Evolutionary conservation across 2,113 vertebrate species (phyloP).

Genomic region (Oceanodroma tethys): DNA sequence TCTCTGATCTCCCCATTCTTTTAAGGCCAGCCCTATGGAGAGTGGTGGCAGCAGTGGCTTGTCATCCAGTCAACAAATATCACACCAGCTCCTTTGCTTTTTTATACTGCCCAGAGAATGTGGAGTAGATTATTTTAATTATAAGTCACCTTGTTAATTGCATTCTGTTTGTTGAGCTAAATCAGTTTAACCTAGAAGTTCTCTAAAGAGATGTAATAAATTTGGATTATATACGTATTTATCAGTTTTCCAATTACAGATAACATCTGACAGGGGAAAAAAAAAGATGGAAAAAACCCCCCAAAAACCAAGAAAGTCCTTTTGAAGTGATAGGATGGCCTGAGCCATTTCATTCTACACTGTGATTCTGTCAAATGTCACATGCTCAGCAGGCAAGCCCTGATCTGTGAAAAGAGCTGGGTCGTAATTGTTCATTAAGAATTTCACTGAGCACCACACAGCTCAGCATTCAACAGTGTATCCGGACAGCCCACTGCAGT

Average conservation of each 20-base stretch:
- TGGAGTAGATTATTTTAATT: neutral
- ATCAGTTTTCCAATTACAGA: neutral
- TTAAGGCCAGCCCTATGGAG: constrained; percentile 40
- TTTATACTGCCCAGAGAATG: neutral
- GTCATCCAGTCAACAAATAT: constrained; percentile 12
- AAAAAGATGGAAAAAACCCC: rapidly evolving
- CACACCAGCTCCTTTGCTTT: neutral
- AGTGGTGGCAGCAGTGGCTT: constrained; percentile 6
- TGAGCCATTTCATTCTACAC: neutral
- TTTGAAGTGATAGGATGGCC: neutral
- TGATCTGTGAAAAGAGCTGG: neutral
- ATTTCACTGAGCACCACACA: neutral
- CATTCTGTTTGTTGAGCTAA: neutral
- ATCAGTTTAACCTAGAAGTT: neutral
- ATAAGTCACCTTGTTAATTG: neutral
- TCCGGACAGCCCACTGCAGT: neutral
- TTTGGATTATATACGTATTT: neutral
- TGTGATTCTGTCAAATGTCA: neutral
- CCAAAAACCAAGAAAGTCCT: neutral
- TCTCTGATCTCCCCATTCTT: constrained; percentile 16
- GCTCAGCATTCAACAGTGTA: neutral
- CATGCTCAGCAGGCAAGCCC: neutral
- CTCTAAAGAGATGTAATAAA: neutral
- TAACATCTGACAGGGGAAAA: neutral
- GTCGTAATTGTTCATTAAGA: neutral